These are phyloP conservation scores for Phrynocephalus versicolor DNA, from an alignment of 2,113 vertebrate species.

Conservation along the genomic window DNA sequence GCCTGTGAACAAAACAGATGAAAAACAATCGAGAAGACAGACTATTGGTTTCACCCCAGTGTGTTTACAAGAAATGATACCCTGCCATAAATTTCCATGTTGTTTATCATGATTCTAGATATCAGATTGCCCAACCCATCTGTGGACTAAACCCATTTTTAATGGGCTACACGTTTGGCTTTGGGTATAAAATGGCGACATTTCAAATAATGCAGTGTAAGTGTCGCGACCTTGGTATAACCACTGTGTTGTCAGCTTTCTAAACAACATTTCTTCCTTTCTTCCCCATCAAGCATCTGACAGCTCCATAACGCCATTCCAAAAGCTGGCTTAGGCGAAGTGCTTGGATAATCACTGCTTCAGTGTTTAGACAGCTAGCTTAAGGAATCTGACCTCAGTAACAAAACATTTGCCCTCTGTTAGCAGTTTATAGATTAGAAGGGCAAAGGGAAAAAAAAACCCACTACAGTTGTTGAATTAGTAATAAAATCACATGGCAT, in stretches of 20 bases:
- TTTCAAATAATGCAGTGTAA: slow-evolving; percentile 13
- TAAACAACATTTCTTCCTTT: slow-evolving; percentile 19
- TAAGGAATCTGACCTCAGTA: slow-evolving; percentile 54
- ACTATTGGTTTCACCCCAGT: background rate
- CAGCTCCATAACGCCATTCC: slow-evolving; percentile 33
- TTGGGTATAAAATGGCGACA: background rate
- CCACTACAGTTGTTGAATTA: slow-evolving; percentile 28
- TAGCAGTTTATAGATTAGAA: slow-evolving; percentile 42
- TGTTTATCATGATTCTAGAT: background rate
- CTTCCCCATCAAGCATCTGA: slow-evolving; percentile 18
- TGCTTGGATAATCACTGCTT: slow-evolving; percentile 25
- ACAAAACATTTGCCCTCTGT: slow-evolving; percentile 50
- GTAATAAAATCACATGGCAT: slow-evolving; percentile 39
- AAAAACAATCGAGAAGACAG: background rate
- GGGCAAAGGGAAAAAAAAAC: slow-evolving; percentile 4
- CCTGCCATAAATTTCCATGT: background rate
- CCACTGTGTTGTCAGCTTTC: background rate
- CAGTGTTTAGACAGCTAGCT: slow-evolving; percentile 37
- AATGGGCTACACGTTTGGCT: background rate
- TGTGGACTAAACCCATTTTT: background rate
- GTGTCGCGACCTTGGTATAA: background rate
- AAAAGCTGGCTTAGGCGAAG: slow-evolving; percentile 18
- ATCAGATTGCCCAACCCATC: background rate
- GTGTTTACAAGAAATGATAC: background rate
- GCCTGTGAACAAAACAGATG: background rate